Conservation (phyloP, 2,888 invertebrate species). For the Hoplodrina ambigua region DNA sequence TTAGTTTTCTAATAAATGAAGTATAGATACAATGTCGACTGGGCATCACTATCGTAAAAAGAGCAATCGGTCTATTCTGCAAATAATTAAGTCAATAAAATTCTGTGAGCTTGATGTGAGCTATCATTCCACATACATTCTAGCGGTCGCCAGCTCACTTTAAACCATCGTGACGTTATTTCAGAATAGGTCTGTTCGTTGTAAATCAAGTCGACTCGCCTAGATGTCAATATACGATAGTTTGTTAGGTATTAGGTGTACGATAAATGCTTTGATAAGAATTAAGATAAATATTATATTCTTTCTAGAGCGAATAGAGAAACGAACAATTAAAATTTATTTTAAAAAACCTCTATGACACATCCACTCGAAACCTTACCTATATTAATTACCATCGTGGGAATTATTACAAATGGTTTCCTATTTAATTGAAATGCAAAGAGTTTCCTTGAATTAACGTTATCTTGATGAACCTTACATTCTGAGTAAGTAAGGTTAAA, state of each 20-base stretch:
- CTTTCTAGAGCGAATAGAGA: neutral
- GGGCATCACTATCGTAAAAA: neutral
- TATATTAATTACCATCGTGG: constrained; percentile 37
- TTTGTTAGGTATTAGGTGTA: neutral
- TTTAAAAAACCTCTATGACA: constrained; percentile 5
- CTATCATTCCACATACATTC: no score
- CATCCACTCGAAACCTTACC: constrained; percentile 8
- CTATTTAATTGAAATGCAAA: constrained; percentile 39
- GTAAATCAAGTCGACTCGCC: neutral
- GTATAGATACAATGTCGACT: neutral
- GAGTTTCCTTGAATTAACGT: constrained; percentile 50
- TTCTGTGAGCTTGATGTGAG: no score
- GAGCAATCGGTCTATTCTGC: no score
- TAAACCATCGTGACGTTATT: no score
- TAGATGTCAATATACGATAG: neutral
- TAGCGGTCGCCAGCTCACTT: no score
- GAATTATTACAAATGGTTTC: constrained; percentile 43
- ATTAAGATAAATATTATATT: no score
- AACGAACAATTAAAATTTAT: neutral
- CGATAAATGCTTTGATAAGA: neutral
- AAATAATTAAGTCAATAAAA: no score
- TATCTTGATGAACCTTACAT: constrained; percentile 46
- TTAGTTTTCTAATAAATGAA: no score
- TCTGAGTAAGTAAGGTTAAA: constrained; percentile 37
- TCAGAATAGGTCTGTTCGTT: neutral